These are phyloP conservation scores for Callocephalon fimbriatum DNA, from an alignment of 2,113 vertebrate genomes.

Conservation along the genomic window DNA sequence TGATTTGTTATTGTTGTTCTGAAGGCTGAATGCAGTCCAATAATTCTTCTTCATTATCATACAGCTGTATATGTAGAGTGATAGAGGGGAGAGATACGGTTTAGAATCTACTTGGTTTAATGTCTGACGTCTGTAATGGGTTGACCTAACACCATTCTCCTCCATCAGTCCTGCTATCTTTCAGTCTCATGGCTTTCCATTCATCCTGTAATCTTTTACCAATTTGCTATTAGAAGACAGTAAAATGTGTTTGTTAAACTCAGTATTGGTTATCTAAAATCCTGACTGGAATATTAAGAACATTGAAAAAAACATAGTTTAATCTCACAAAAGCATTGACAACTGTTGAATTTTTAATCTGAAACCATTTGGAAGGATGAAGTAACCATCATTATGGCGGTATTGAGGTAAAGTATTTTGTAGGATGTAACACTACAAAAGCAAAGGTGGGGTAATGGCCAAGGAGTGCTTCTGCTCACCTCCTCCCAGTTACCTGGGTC, in stretches of 20 bases:
- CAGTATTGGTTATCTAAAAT: neutral
- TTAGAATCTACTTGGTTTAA: neutral
- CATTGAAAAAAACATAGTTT: neutral
- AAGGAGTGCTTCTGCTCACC: neutral
- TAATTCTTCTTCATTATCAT: neutral
- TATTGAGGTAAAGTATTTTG: neutral
- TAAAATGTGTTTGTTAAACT: neutral
- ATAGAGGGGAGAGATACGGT: neutral
- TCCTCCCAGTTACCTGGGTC: neutral
- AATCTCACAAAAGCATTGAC: neutral
- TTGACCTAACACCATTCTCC: neutral
- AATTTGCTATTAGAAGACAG: neutral
- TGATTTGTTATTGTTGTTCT: neutral
- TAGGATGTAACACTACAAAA: neutral
- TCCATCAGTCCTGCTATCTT: neutral
- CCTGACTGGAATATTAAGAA: neutral
- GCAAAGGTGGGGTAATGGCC: neutral
- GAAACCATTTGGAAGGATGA: neutral
- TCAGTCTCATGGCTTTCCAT: rapidly evolving
- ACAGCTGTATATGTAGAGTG: neutral
- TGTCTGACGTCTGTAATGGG: neutral
- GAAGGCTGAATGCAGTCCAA: neutral
- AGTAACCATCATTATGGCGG: neutral
- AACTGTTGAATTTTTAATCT: neutral
- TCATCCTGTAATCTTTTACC: neutral